These are phyloP conservation scores for Graptemys geographica DNA, from an alignment of 2,797 vertebrate genomes.

Conservation along the genomic window DNA sequence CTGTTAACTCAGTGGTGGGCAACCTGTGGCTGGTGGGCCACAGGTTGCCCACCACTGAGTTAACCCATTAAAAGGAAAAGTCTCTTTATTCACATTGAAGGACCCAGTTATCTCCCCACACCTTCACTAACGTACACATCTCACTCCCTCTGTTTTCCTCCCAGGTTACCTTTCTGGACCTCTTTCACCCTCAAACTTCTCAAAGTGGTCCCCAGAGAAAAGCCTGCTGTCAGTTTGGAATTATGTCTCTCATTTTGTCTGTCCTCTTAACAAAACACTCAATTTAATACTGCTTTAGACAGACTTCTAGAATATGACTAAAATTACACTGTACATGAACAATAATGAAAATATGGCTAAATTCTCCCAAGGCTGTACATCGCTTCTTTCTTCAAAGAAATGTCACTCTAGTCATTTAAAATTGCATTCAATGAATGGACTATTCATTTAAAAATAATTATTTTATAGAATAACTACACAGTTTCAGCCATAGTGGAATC, in stretches of 20 bases:
- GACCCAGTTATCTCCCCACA: neutral
- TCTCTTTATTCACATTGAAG: neutral
- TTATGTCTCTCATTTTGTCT: conserved; percentile 28
- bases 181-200: neutral
- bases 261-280: conserved; percentile 37
- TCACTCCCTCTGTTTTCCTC: conserved; percentile 5
- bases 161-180: conserved; percentile 7
- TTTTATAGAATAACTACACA: neutral
- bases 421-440: neutral
- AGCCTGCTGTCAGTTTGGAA: neutral
- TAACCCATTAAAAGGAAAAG: neutral
- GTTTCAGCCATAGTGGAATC: neutral
- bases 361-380: neutral
- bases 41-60: too few species aligned
- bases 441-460: neutral
- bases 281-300: conserved; percentile 15
- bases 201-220: neutral
- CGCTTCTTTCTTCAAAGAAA: neutral
- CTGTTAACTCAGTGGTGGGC: neutral
- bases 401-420: neutral
- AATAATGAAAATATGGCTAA: conserved; percentile 16
- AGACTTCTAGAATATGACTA: conserved; percentile 11
- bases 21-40: too few species aligned
- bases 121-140: conserved; percentile 3
- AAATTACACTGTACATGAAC: neutral